phyloP scores from a whole-genome alignment of 2,113 vertebrate species.

The Centropus unirufus region DNA sequence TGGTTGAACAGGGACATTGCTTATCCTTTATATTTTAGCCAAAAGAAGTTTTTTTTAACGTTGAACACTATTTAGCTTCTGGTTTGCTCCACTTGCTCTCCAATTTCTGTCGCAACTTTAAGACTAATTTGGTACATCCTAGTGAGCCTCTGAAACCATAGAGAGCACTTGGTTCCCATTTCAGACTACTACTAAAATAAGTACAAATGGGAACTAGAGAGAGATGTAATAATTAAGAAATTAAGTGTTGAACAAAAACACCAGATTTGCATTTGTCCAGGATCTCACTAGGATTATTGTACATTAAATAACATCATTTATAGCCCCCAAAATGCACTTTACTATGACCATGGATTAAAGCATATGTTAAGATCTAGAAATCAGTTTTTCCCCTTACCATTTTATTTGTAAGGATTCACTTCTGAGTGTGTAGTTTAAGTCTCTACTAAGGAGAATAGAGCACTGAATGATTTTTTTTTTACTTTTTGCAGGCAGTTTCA shows the following conservation, averaged over 20 bases:
- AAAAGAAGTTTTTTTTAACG: neutral
- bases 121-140: neutral
- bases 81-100: neutral
- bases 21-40: neutral
- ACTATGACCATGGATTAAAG: neutral
- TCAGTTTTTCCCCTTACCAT: neutral
- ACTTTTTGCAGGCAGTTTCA: neutral
- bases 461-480: neutral
- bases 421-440: neutral
- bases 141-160: neutral
- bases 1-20: neutral
- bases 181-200: neutral
- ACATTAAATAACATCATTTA: slow-evolving; percentile 1
- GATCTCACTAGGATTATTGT: slow-evolving; percentile 34
- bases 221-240: neutral
- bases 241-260: neutral
- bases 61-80: neutral
- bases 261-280: neutral
- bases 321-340: neutral
- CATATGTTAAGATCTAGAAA: neutral
- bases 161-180: neutral
- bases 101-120: neutral
- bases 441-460: neutral
- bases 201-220: neutral
- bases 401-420: slow-evolving; percentile 8